Base-by-base conservation (phyloP, 2,797 vertebrate genomes). In the Phalloptychus januarius region DNA sequence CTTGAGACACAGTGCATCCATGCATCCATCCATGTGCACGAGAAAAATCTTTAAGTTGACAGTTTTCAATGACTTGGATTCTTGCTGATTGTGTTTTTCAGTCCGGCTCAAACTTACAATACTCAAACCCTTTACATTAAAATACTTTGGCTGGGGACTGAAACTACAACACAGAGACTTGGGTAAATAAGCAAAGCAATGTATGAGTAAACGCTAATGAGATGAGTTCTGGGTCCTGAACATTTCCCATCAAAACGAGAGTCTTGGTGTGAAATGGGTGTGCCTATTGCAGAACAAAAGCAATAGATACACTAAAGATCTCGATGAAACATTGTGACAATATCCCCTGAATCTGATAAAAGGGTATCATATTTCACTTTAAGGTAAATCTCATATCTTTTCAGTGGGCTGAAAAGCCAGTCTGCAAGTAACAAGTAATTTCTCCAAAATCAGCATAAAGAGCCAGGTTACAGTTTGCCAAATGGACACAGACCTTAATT, bases 1-100 rank as follows among this genome's bases (percentile, higher is more conserved):
- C 76, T 83, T 71, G 72, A 86, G 77, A 76, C 52, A 50, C 18
- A 44, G 71, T 70, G 40, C 25, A 70, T 16, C 67, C 5, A 58
- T 61, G 38, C 38, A 11, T 81, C 72, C 48, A 61, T 83, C 50
- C 20, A 25, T 72, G 42, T 25, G 23, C 12, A 50, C 5, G 44
- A 72, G 33, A 80, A 79, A 71, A 28, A 74, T 76, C 70, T 77
- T 75, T 61, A 71, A 76, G 72, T 23, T 3, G 31, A 71, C 71
- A n/a, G 63, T 74, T 79, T n/a, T 28, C 63, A 63, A 65, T 18
- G 3, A 78, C 79, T 77, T 46, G 18, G 54, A 46, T 75, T 61
- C 42, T 46, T 73, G 25, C 28, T 4, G 23, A 16, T 33, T 8
- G n/a, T 71, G 28, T 71, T 63, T 0, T 77, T 65, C 13, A 75